Evolutionary conservation across 2,888 invertebrate genomes (phyloP).

Genomic region (Orchestes rusci): DNA sequence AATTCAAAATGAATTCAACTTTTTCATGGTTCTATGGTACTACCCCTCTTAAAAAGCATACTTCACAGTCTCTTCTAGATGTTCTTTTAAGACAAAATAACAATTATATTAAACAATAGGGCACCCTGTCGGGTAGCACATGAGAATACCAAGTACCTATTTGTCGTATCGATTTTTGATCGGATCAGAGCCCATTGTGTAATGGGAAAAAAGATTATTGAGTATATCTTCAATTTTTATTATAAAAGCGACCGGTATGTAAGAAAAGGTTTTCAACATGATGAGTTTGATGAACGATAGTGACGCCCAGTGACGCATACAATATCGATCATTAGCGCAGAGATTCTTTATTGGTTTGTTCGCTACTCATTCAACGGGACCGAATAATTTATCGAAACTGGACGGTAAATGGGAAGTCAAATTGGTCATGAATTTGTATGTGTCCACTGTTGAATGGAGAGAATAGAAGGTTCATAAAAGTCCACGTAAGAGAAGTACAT

Average conservation of each 20-base stretch:
- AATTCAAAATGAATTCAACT: too few species aligned
- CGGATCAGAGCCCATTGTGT: conserved; percentile 27
- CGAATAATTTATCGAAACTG: too few species aligned
- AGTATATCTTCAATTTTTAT: conserved; percentile 30
- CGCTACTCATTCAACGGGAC: too few species aligned
- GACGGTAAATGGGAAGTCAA: too few species aligned
- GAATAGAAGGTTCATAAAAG: too few species aligned
- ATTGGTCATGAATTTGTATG: too few species aligned
- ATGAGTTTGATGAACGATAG: conserved; percentile 16
- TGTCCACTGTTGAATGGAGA: too few species aligned
- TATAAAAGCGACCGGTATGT: conserved; percentile 23
- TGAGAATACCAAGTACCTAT: conserved; percentile 25
- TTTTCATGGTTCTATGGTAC: too few species aligned
- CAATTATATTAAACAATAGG: conserved; percentile 46
- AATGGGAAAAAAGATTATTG: conserved; percentile 21
- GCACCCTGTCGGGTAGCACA: conserved; percentile 38
- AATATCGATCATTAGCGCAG: neutral
- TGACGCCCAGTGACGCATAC: conserved; percentile 7
- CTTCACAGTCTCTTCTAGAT: conserved; percentile 20
- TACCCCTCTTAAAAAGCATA: too few species aligned
- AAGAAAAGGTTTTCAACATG: conserved; percentile 13
- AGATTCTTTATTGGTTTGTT: neutral
- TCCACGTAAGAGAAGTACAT: too few species aligned
- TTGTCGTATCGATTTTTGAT: conserved; percentile 33
- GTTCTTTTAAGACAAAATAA: conserved; percentile 33